A percentile compares a stretch with the other conserved stretches of the same genome.
phyloP scores from a whole-genome alignment of 1,140 invertebrate genomes.

The Odontomachus brunneus region DNA sequence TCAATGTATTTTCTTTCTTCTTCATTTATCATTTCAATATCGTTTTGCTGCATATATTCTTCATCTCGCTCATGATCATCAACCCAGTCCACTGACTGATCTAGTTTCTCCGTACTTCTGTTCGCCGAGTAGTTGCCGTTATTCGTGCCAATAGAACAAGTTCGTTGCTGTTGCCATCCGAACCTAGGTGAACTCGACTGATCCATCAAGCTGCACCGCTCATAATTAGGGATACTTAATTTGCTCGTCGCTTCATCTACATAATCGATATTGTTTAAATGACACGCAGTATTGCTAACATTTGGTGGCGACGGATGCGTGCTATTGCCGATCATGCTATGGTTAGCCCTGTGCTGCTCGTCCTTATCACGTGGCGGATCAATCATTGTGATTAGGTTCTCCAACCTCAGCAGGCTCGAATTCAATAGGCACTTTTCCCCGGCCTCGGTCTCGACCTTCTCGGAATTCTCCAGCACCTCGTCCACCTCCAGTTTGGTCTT shows the following conservation, averaged over 20 bases:
- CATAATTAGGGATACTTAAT: slow-evolving; percentile 1
- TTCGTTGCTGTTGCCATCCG: not conserved
- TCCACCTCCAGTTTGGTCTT: slow-evolving; percentile 82
- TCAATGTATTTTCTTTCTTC: slow-evolving; percentile 45
- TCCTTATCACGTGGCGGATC: slow-evolving; percentile 68
- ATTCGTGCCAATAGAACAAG: not conserved
- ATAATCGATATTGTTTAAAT: slow-evolving; percentile 37
- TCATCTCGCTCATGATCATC: not conserved
- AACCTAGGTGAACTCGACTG: not conserved
- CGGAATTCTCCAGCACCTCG: slow-evolving; percentile 84
- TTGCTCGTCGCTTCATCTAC: not conserved
- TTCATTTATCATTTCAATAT: slow-evolving; percentile 49
- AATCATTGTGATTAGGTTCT: slow-evolving; percentile 82
- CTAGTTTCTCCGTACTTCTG: not conserved
- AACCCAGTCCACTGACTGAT: not conserved
- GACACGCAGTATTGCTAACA: not conserved
- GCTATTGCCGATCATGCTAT: not conserved
- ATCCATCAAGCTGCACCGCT: not conserved
- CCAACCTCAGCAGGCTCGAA: slow-evolving; percentile 81
- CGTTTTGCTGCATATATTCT: slow-evolving; percentile 7
- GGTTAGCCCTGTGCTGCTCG: slow-evolving; percentile 8
- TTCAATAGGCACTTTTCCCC: slow-evolving; percentile 82
- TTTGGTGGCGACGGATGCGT: slow-evolving; percentile 30
- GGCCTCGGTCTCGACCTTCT: slow-evolving; percentile 81
- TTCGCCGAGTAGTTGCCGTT: not conserved